Percentiles rank a stretch among this genome's conserved stretches.
phyloP scores from a whole-genome alignment of 2,888 invertebrate genomes.

The Phalera bucephala region DNA sequence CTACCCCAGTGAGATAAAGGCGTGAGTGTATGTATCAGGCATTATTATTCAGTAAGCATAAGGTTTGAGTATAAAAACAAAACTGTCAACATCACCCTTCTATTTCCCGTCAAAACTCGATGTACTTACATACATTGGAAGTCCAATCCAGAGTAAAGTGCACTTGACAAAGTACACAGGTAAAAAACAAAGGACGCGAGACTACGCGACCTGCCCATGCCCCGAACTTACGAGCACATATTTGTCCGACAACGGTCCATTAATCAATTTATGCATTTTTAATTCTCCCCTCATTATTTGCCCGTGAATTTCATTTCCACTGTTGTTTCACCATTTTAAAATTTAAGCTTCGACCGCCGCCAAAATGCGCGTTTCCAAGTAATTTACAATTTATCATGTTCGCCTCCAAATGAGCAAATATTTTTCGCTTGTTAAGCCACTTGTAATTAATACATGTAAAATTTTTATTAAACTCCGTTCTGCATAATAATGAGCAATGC shows the following conservation, averaged over 20 bases:
- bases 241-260: slow-evolving; percentile 70
- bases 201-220: slow-evolving; percentile 19
- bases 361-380: slow-evolving; percentile 75
- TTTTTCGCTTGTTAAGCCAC: slow-evolving; percentile 73
- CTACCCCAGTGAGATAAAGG: too few relatives aligned
- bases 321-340: slow-evolving; percentile 71
- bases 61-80: too few relatives aligned
- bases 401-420: slow-evolving; percentile 77
- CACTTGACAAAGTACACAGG: too few relatives aligned
- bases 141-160: too few relatives aligned
- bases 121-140: too few relatives aligned
- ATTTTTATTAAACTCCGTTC: slow-evolving; percentile 62
- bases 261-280: slow-evolving; percentile 83
- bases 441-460: slow-evolving; percentile 72
- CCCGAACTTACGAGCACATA: slow-evolving; percentile 64
- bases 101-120: too few relatives aligned
- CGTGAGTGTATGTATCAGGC: too few relatives aligned
- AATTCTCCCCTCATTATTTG: slow-evolving; percentile 79
- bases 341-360: slow-evolving; percentile 55
- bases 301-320: slow-evolving; percentile 70
- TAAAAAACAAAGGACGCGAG: too few relatives aligned
- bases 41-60: too few relatives aligned
- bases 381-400: slow-evolving; percentile 81
- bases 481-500: slow-evolving; percentile 38
- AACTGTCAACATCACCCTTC: too few relatives aligned